These are phyloP conservation scores for Plebejus melissa DNA, from an alignment of 2,888 invertebrate genomes.

Conservation along the genomic window DNA sequence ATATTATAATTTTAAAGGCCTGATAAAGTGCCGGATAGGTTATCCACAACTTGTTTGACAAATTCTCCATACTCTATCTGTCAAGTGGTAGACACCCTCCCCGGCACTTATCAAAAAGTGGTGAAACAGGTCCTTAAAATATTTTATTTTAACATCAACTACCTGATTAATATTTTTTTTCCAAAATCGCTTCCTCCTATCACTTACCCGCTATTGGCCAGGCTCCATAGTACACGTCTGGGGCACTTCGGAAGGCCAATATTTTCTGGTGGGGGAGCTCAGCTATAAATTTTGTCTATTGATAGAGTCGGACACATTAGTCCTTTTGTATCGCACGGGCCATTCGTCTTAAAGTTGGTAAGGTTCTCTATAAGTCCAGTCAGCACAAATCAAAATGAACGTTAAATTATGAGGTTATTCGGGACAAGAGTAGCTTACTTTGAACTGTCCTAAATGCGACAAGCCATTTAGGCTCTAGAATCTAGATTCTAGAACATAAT, in stretches of 20 bases:
- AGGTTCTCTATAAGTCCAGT: not conserved
- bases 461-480: too few species aligned
- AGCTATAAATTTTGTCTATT: constrained; percentile 73
- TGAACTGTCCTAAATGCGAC: too few species aligned
- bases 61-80: too few species aligned
- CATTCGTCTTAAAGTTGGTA: constrained; percentile 44
- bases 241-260: constrained; percentile 74
- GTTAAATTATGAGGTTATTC: not conserved
- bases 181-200: not conserved
- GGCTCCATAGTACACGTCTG: constrained; percentile 70
- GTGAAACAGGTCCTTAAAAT: too few species aligned
- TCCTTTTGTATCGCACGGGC: constrained; percentile 61
- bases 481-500: too few species aligned
- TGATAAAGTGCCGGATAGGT: too few species aligned
- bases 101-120: too few species aligned
- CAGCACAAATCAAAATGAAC: not conserved
- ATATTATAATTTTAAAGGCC: too few species aligned
- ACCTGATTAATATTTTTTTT: too few species aligned
- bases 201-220: not conserved
- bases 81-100: too few species aligned
- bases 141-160: too few species aligned
- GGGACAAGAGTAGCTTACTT: not conserved
- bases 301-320: constrained; percentile 72
- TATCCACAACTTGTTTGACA: too few species aligned
- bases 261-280: constrained; percentile 70